Conservation (phyloP, 2,113 vertebrate species). For the Hypomesus transpacificus region DNA sequence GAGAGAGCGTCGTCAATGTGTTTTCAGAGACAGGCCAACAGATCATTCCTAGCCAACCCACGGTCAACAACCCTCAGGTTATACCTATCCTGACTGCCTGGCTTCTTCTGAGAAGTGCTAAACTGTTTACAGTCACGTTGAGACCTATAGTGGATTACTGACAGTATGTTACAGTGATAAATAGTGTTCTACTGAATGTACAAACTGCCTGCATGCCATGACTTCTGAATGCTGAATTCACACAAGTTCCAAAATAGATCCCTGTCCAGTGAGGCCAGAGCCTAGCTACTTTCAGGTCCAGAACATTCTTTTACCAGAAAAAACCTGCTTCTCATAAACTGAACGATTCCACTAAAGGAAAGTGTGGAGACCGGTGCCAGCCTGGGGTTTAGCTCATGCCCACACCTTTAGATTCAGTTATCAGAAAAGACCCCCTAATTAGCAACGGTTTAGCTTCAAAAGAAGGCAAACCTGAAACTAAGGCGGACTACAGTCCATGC, state of each 20-base stretch:
- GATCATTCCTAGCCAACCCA: no score
- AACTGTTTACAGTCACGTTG: no score
- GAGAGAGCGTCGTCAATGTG: not conserved
- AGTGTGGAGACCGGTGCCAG: conserved; percentile 12
- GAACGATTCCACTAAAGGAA: not conserved
- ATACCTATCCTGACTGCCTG: no score
- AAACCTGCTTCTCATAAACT: conserved; percentile 47
- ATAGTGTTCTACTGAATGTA: conserved; percentile 6
- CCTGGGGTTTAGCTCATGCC: conserved; percentile 23
- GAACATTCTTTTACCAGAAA: conserved; percentile 21
- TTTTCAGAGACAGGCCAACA: no score
- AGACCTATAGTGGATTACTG: not conserved
- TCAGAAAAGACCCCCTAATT: not conserved
- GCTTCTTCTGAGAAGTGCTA: no score
- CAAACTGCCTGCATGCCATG: not conserved
- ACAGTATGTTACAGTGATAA: conserved; percentile 4
- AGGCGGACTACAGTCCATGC: no score
- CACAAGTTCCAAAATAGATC: conserved; percentile 19
- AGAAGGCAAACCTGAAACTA: no score
- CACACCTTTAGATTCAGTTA: conserved; percentile 11
- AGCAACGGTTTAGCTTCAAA: no score
- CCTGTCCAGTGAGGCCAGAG: conserved; percentile 6
- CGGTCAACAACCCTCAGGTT: no score
- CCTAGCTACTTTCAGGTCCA: conserved; percentile 20
- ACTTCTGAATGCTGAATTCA: conserved; percentile 3